Evolutionary conservation across 2,113 vertebrate genomes (phyloP).

Genomic region (Budorcas taxicolor): DNA sequence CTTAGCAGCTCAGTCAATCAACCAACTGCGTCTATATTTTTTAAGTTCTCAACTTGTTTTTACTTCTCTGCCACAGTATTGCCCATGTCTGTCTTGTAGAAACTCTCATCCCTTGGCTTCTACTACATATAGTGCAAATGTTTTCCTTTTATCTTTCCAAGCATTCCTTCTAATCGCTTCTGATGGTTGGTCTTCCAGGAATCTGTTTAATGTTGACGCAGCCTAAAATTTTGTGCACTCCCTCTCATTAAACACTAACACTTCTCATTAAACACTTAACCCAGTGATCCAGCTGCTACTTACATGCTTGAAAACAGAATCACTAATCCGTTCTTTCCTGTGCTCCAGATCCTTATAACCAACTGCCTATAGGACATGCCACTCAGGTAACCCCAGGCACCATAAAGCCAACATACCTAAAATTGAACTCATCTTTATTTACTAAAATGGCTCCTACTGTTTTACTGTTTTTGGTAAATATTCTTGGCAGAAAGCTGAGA

Average conservation of each 20-base stretch:
- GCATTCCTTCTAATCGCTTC: background rate
- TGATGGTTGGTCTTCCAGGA: background rate
- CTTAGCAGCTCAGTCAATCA: background rate
- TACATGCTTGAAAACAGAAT: background rate
- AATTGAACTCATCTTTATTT: background rate
- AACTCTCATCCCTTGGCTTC: background rate
- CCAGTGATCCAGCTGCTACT: background rate
- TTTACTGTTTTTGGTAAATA: background rate
- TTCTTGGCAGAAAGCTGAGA: background rate
- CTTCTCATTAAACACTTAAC: background rate
- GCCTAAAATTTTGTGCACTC: background rate
- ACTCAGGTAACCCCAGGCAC: background rate
- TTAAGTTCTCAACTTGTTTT: background rate
- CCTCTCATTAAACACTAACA: background rate
- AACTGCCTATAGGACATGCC: background rate
- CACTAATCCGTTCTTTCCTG: background rate
- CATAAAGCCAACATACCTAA: background rate
- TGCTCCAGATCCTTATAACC: background rate
- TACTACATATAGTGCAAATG: background rate
- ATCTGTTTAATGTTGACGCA: background rate
- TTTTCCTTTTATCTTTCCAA: background rate
- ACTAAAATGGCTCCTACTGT: background rate
- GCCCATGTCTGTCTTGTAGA: background rate
- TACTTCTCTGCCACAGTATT: background rate
- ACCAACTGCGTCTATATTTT: background rate